Conservation (phyloP, 2,797 vertebrate species). For the Myripristis jacobus region DNA sequence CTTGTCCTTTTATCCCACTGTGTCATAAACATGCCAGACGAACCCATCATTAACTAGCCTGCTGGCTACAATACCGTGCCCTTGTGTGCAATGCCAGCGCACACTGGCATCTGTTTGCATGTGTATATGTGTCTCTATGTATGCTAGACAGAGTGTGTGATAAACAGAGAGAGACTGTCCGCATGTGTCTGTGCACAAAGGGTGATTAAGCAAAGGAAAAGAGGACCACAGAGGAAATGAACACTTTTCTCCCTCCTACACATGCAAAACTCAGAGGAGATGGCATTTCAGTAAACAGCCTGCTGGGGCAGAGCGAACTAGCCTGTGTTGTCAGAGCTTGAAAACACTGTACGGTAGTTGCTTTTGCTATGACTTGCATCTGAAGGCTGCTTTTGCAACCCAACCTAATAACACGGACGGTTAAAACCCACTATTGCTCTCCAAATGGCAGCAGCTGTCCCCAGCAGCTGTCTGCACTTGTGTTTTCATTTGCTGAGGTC, state of each 20-base stretch:
- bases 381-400: slow-evolving; percentile 27
- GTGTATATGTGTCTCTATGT: slow-evolving; percentile 22
- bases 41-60: slow-evolving; percentile 31
- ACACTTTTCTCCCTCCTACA: slow-evolving; percentile 14
- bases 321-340: slow-evolving; percentile 32
- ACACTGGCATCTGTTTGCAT: slow-evolving; percentile 43
- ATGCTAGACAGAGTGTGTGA: slow-evolving; percentile 5
- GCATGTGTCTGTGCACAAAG: not conserved
- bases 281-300: slow-evolving; percentile 50
- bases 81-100: slow-evolving; percentile 36
- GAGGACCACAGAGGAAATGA: slow-evolving; percentile 15
- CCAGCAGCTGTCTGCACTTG: slow-evolving; percentile 71
- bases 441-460: slow-evolving; percentile 76
- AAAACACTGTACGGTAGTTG: slow-evolving; percentile 24
- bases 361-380: slow-evolving; percentile 36
- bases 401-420: slow-evolving; percentile 53
- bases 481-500: slow-evolving; percentile 67
- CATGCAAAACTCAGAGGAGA: slow-evolving; percentile 14
- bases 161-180: no score
- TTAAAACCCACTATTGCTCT: slow-evolving; percentile 58
- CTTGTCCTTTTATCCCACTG: slow-evolving; percentile 10
- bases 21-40: slow-evolving; percentile 40
- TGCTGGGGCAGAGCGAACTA: slow-evolving; percentile 34
- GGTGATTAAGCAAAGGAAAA: slow-evolving; percentile 19
- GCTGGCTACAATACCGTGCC: slow-evolving; percentile 5